These are phyloP conservation scores for Varanus salvator DNA, from an alignment of 2,113 vertebrate species.

Conservation along the genomic window DNA sequence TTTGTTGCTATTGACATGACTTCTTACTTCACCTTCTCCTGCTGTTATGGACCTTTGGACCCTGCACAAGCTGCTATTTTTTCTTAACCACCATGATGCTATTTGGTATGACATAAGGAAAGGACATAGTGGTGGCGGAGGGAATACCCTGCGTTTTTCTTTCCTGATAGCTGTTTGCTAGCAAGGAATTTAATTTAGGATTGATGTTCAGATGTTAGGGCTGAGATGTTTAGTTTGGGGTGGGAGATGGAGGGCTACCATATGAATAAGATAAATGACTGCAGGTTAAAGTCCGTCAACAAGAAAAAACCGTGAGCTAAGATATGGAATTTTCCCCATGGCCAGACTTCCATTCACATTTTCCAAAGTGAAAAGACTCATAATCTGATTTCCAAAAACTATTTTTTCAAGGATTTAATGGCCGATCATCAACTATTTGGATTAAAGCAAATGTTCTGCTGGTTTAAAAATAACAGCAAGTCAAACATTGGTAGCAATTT, in stretches of 20 bases:
- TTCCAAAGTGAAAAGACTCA: conserved; percentile 6
- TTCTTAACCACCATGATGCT: conserved; percentile 45
- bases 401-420: background rate
- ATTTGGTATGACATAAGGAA: conserved; percentile 36
- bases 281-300: conserved; percentile 67
- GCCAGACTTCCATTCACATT: conserved; percentile 54
- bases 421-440: background rate
- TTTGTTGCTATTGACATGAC: conserved; percentile 72
- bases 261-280: conserved; percentile 79
- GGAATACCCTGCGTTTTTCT: conserved; percentile 66
- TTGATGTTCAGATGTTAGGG: conserved; percentile 57
- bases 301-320: conserved; percentile 67
- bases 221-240: conserved; percentile 61
- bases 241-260: conserved; percentile 64
- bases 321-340: conserved; percentile 65
- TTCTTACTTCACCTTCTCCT: conserved; percentile 66
- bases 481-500: background rate
- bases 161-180: conserved; percentile 56
- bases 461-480: background rate
- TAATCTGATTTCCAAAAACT: background rate
- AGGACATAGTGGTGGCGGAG: background rate
- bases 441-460: background rate
- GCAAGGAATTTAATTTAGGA: conserved; percentile 66
- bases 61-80: conserved; percentile 51
- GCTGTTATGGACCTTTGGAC: conserved; percentile 66